phyloP scores from a whole-genome alignment of 2,113 vertebrate species.

The Cryptotis parvus region DNA sequence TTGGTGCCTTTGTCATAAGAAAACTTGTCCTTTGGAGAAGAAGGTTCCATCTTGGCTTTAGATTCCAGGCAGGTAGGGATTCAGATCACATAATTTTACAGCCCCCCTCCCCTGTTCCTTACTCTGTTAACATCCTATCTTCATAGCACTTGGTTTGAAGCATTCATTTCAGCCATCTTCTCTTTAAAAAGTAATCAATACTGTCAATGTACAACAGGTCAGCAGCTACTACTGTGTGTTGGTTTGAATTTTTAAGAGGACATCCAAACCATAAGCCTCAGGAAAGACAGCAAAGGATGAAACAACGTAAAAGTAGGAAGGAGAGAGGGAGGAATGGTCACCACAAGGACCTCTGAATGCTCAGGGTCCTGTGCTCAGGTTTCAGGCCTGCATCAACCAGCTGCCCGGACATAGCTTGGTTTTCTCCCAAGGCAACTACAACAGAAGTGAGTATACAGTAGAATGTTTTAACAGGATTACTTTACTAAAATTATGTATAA shows the following conservation, averaged over 20 bases:
- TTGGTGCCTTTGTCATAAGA: neutral
- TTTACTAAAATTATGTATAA: constrained; percentile 47
- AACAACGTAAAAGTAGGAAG: neutral
- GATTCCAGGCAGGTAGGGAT: neutral
- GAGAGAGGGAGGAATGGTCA: neutral
- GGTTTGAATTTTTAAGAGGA: constrained; percentile 8
- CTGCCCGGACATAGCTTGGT: neutral
- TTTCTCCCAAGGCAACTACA: neutral
- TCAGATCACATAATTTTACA: neutral
- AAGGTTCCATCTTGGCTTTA: no score
- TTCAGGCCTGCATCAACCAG: neutral
- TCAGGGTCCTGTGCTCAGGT: rapidly evolving
- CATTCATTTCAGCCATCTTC: neutral
- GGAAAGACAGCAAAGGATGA: neutral
- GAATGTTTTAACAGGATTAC: constrained; percentile 18
- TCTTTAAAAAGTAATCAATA: constrained; percentile 29
- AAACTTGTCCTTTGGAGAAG: neutral
- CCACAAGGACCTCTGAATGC: neutral
- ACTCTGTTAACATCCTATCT: neutral
- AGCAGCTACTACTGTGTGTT: neutral
- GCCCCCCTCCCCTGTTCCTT: rapidly evolving
- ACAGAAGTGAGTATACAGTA: constrained; percentile 27
- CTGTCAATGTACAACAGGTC: neutral
- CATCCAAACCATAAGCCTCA: neutral
- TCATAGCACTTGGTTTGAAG: neutral